Evolutionary conservation across 2,113 vertebrate genomes (phyloP).

Genomic region (Macrotus californicus): DNA sequence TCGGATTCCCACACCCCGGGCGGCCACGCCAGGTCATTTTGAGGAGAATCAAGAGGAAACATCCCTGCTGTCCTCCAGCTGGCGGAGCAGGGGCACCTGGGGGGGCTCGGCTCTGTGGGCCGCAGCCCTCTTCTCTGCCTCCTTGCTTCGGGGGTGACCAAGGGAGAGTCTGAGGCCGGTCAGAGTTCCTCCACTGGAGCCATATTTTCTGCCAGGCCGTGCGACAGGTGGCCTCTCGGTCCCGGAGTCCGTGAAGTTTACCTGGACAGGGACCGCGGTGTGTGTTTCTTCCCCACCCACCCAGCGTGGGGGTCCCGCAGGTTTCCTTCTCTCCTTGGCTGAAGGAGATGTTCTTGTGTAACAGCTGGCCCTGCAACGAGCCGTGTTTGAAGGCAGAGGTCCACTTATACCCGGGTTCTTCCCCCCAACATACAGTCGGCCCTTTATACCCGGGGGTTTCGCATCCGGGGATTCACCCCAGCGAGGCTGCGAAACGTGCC

Average conservation of each 20-base stretch:
- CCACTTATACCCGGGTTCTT: not conserved
- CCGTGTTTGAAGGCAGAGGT: not conserved
- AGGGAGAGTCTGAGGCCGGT: not conserved
- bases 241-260: not conserved
- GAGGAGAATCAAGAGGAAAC: not conserved
- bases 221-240: not conserved
- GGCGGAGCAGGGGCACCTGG: not conserved
- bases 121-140: not conserved
- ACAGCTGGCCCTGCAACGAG: not conserved
- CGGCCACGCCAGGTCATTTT: too few relatives aligned
- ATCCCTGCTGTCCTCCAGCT: not conserved
- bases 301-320: not conserved
- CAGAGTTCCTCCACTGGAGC: not conserved
- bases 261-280: not conserved
- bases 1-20: not conserved
- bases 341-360: not conserved
- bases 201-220: not conserved
- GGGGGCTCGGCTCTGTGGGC: too few relatives aligned
- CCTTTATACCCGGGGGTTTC: too few relatives aligned
- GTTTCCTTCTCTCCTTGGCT: not conserved
- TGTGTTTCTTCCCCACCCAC: too few relatives aligned
- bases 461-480: not conserved
- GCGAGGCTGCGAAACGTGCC: fast-evolving
- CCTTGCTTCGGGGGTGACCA: too few relatives aligned
- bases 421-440: fast-evolving